phyloP scores from a whole-genome alignment of 2,888 invertebrate genomes.

The Diogma glabrata region DNA sequence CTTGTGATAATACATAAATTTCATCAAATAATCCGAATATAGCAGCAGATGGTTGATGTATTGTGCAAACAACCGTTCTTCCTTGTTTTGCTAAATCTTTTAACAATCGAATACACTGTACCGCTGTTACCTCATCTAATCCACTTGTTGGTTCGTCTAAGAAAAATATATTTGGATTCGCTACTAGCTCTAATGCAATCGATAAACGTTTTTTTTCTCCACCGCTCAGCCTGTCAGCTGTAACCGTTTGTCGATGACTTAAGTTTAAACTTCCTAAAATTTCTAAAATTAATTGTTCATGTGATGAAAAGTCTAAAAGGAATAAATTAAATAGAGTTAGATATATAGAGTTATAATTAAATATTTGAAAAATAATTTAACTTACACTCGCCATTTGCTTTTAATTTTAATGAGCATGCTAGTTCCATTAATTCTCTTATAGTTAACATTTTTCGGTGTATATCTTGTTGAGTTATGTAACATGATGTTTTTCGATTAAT shows the following conservation, averaged over 20 bases:
- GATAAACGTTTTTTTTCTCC: conserved; percentile 72
- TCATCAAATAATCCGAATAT: conserved; percentile 51
- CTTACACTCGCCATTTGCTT: no score
- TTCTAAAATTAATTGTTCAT: conserved; percentile 28
- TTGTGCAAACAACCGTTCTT: conserved; percentile 56
- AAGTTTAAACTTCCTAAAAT: conserved; percentile 32
- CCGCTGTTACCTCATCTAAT: conserved; percentile 52
- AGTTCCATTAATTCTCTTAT: conserved; percentile 67
- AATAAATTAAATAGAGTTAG: background rate
- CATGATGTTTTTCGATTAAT: conserved; percentile 66
- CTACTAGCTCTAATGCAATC: conserved; percentile 70
- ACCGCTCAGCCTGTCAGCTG: conserved; percentile 51
- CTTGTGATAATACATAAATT: conserved; percentile 52
- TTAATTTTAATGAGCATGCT: conserved; percentile 62
- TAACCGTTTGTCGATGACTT: conserved; percentile 30
- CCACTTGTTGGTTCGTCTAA: conserved; percentile 74
- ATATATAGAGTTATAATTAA: background rate
- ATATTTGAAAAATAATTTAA: background rate
- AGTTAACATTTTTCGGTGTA: conserved; percentile 59
- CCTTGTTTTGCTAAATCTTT: conserved; percentile 48
- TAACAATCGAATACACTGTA: conserved; percentile 47
- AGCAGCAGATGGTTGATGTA: conserved; percentile 58
- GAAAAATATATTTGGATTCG: conserved; percentile 74
- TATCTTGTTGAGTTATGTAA: conserved; percentile 72
- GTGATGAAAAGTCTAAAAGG: conserved; percentile 20